Conservation (phyloP, 2,888 invertebrate species). For the Dorcus hopei region DNA sequence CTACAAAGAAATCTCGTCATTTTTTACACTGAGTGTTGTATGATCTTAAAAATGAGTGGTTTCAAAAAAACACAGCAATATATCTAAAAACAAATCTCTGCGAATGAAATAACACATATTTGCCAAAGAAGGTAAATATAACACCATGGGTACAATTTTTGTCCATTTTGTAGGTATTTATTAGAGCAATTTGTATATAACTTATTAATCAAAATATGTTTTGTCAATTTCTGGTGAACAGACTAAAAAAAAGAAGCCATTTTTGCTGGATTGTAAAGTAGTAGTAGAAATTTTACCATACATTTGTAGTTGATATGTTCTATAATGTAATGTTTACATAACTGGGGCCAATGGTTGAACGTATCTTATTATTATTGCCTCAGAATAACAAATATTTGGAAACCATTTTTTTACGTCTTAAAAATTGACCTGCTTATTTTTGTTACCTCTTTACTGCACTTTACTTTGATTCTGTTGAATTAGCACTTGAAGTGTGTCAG, state of each 20-base stretch:
- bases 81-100: conserved; percentile 11
- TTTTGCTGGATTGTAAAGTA: not conserved
- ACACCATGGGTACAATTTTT: conserved; percentile 28
- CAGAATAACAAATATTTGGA: conserved; percentile 28
- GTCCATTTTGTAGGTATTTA: conserved; percentile 23
- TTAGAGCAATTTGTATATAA: conserved; percentile 42
- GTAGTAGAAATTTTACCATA: conserved; percentile 1
- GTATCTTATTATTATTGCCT: conserved; percentile 46
- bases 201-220: conserved; percentile 34
- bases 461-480: not conserved
- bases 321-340: conserved; percentile 11
- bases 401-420: not conserved
- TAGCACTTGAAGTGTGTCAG: too few species aligned
- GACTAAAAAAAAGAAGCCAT: not conserved
- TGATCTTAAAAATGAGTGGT: conserved; percentile 10
- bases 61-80: conserved; percentile 18
- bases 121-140: conserved; percentile 27
- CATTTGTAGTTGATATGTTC: conserved; percentile 5
- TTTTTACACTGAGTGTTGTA: not conserved
- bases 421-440: not conserved
- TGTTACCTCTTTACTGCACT: conserved; percentile 3
- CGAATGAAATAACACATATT: conserved; percentile 10
- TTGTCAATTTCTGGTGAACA: conserved; percentile 23
- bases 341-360: conserved; percentile 48
- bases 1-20: not conserved